phyloP scores from a whole-genome alignment of 2,113 vertebrate species.

The Phrynosoma platyrhinos region DNA sequence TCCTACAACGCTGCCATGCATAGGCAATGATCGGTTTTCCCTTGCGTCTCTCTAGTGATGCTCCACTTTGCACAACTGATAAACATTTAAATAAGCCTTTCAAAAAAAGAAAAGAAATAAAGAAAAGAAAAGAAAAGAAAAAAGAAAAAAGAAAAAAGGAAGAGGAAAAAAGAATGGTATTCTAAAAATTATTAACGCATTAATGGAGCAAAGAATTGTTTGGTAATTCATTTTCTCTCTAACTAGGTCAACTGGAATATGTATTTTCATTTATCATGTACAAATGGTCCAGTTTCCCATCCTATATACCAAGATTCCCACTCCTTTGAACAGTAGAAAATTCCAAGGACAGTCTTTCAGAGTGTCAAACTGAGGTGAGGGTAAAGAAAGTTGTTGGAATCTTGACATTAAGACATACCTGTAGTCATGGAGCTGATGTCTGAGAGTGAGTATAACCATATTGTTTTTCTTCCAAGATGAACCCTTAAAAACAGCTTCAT shows the following conservation, averaged over 20 bases:
- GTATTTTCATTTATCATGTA: conserved; percentile 18
- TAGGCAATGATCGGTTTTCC: conserved; percentile 93
- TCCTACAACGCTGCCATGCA: conserved; percentile 95
- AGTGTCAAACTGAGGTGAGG: not conserved
- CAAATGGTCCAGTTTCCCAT: not conserved
- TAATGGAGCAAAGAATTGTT: conserved; percentile 66
- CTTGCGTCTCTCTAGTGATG: conserved; percentile 81
- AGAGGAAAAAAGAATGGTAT: conserved; percentile 74
- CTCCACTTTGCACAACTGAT: conserved; percentile 89
- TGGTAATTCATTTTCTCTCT: conserved; percentile 57
- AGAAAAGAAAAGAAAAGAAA: conserved; percentile 28
- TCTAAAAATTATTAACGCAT: conserved; percentile 83
- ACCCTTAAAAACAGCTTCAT: not conserved
- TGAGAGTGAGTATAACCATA: not conserved
- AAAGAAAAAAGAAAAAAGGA: conserved; percentile 31
- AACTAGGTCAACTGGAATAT: conserved; percentile 66
- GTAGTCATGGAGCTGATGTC: not conserved
- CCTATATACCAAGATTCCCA: not conserved
- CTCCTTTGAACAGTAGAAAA: not conserved
- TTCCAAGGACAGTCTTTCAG: conserved; percentile 1
- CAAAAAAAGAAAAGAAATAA: conserved; percentile 53
- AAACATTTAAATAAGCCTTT: conserved; percentile 91
- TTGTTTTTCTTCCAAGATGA: not conserved
- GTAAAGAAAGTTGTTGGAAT: too few species aligned
- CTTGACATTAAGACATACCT: not conserved